Percentiles rank a stretch among this genome's conserved stretches.
Evolutionary conservation across 2,888 invertebrate genomes (phyloP).

Genomic region (Heliconius ismenius): DNA sequence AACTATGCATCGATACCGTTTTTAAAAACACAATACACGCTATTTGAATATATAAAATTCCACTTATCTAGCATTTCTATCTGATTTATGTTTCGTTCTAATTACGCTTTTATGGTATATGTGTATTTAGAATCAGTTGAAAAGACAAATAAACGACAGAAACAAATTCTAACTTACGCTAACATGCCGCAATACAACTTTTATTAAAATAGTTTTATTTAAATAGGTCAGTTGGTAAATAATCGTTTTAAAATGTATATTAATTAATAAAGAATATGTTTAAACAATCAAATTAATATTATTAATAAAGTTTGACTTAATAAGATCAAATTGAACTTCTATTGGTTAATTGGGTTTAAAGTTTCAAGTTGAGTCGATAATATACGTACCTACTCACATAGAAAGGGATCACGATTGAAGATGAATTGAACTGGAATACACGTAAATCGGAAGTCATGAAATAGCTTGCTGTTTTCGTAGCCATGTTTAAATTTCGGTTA

Average conservation of each 20-base stretch:
- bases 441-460: background rate
- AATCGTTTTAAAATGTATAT: background rate
- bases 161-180: background rate
- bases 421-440: conserved; percentile 5
- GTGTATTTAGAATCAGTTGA: background rate
- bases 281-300: background rate
- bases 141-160: background rate
- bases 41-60: conserved; percentile 6
- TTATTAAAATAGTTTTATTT: conserved; percentile 10
- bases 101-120: background rate
- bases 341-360: conserved; percentile 8
- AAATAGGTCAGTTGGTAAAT: background rate
- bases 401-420: background rate
- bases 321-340: conserved; percentile 4
- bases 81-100: conserved; percentile 68
- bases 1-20: background rate
- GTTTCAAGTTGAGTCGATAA: conserved; percentile 5
- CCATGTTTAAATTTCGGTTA: background rate
- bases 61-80: conserved; percentile 59
- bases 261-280: background rate
- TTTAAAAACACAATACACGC: conserved; percentile 7
- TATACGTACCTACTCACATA: conserved; percentile 1
- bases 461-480: background rate
- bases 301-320: conserved; percentile 5
- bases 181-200: background rate